Conservation (phyloP, 2,888 invertebrate species). For the Epistrophe eligans region DNA sequence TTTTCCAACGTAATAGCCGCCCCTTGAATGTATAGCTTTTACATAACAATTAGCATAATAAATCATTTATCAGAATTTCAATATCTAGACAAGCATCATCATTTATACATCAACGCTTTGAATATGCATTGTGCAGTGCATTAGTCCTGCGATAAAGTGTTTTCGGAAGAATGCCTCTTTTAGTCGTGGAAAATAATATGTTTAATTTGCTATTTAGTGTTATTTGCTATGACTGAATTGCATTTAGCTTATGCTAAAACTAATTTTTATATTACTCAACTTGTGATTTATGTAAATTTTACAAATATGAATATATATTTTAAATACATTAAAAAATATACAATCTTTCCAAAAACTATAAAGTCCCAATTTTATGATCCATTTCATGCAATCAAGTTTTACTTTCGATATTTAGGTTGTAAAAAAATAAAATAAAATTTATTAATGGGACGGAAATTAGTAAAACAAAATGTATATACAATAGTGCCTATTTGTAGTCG, state of each 20-base stretch:
- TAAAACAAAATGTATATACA: no score
- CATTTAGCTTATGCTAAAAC: constrained; percentile 14
- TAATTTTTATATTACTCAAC: background rate
- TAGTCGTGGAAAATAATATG: constrained; percentile 35
- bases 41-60: constrained; percentile 61
- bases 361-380: background rate
- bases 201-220: constrained; percentile 41
- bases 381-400: background rate
- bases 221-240: background rate
- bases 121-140: no score
- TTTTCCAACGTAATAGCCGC: background rate
- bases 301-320: background rate
- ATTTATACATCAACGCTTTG: constrained; percentile 20
- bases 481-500: no score
- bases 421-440: no score
- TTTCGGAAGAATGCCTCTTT: constrained; percentile 18
- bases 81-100: constrained; percentile 13
- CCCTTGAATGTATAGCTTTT: constrained; percentile 32
- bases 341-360: background rate
- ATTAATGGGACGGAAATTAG: no score
- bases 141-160: constrained; percentile 7
- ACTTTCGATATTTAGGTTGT: background rate
- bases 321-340: background rate
- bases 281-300: constrained; percentile 12
- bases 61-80: constrained; percentile 44